A percentile compares a stretch with the other conserved stretches of the same genome.
phyloP scores from a whole-genome alignment of 2,888 invertebrate species.

The Branchellion lobata region DNA sequence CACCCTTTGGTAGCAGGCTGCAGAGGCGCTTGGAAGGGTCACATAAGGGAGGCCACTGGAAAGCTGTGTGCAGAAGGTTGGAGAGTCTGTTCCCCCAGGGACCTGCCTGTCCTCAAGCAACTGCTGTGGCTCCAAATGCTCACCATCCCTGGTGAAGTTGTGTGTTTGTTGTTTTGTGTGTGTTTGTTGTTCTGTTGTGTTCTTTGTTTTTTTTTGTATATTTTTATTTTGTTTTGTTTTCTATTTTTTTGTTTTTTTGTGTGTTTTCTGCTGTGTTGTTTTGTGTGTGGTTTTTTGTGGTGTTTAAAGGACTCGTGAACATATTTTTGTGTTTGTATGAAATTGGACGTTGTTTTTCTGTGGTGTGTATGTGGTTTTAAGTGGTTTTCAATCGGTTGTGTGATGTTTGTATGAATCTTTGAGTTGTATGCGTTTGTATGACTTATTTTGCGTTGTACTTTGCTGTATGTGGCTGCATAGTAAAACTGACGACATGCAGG shows the following conservation, averaged over 20 bases:
- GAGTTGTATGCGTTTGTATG: too few relatives aligned
- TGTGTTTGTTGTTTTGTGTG: not conserved
- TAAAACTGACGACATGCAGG: slow-evolving; percentile 20
- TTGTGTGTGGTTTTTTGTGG: too few relatives aligned
- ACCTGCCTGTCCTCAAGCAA: slow-evolving; percentile 10
- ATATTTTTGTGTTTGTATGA: too few relatives aligned
- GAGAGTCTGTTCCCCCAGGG: slow-evolving; percentile 55
- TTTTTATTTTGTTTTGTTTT: not conserved
- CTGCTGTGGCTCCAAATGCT: slow-evolving; percentile 24
- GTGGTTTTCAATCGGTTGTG: not conserved
- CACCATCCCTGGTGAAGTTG: slow-evolving; percentile 10
- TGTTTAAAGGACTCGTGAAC: too few relatives aligned
- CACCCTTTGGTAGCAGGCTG: slow-evolving; percentile 55
- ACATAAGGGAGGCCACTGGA: slow-evolving; percentile 56
- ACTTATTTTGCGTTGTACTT: too few relatives aligned
- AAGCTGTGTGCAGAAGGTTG: slow-evolving; percentile 58
- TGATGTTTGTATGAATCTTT: not conserved
- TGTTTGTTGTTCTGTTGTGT: too few relatives aligned
- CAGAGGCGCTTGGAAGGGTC: slow-evolving; percentile 59
- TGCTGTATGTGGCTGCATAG: too few relatives aligned
- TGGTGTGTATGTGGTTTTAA: too few relatives aligned
- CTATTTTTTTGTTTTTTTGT: too few relatives aligned
- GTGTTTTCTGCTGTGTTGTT: too few relatives aligned
- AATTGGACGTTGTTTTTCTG: too few relatives aligned
- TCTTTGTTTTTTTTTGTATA: too few relatives aligned